Percentiles rank a stretch among this genome's conserved stretches.
These are phyloP conservation scores for Lumbricus terrestris DNA, from an alignment of 2,888 invertebrate genomes.

Conservation along the genomic window DNA sequence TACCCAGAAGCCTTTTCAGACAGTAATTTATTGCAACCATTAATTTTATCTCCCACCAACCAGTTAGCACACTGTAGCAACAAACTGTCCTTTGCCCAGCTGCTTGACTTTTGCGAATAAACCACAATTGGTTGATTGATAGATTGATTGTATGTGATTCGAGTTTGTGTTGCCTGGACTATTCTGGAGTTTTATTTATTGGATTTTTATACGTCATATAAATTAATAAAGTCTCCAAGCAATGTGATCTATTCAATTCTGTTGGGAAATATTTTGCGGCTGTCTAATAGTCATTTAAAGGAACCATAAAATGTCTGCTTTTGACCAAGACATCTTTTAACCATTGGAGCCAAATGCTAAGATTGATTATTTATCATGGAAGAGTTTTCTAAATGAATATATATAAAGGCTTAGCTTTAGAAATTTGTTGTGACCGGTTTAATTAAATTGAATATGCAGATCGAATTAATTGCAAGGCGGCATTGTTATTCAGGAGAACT, in stretches of 20 bases:
- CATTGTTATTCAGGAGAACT: conserved; percentile 77
- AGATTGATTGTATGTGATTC: no score
- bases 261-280: no score
- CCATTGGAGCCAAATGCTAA: background rate
- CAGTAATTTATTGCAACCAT: background rate
- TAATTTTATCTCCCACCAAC: no score
- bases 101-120: no score
- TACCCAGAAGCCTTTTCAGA: background rate
- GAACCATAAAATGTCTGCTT: no score
- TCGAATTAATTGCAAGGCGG: background rate
- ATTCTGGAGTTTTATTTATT: background rate
- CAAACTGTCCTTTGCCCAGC: no score
- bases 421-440: background rate
- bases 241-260: no score
- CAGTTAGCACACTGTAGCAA: no score
- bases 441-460: background rate
- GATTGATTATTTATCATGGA: background rate
- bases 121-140: no score
- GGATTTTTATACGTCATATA: background rate
- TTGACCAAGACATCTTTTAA: background rate
- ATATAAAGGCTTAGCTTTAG: background rate
- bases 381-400: background rate
- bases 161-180: background rate
- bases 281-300: no score
- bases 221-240: background rate